phyloP scores from a whole-genome alignment of 2,888 invertebrate genomes.

The Acronicta aceris region DNA sequence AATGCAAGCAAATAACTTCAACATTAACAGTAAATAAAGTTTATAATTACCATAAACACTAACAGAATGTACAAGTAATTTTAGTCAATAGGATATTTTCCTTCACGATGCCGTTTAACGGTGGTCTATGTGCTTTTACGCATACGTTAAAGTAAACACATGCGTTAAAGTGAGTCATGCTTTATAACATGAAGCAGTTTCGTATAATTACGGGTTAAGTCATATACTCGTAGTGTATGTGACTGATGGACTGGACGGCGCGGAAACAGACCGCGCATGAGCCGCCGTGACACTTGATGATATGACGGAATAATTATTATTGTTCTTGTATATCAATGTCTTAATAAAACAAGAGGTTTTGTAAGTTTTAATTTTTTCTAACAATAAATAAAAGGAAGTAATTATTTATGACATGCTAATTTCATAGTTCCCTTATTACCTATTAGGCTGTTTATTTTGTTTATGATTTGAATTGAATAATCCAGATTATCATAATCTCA shows the following conservation, averaged over 20 bases:
- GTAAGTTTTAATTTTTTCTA: background rate
- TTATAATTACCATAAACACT: background rate
- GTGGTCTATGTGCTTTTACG: background rate
- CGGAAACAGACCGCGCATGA: background rate
- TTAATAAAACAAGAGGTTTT: background rate
- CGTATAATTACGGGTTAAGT: slow-evolving; percentile 16
- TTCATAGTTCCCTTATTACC: background rate
- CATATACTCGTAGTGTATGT: background rate
- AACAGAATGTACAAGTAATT: background rate
- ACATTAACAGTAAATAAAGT: background rate
- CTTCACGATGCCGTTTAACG: background rate
- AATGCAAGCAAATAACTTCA: background rate
- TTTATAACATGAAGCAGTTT: background rate
- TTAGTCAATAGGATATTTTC: background rate
- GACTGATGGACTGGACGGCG: background rate
- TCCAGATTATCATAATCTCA: too few relatives aligned
- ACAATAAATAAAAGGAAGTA: background rate
- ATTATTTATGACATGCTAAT: background rate
- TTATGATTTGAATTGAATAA: too few relatives aligned
- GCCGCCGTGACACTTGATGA: slow-evolving; percentile 2
- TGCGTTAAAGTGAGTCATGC: background rate
- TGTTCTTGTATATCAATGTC: slow-evolving; percentile 3
- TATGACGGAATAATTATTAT: slow-evolving; percentile 11
- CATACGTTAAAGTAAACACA: background rate
- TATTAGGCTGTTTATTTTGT: too few relatives aligned